Conservation (phyloP, 1,140 invertebrate genomes). For the Metaphire vulgaris region DNA sequence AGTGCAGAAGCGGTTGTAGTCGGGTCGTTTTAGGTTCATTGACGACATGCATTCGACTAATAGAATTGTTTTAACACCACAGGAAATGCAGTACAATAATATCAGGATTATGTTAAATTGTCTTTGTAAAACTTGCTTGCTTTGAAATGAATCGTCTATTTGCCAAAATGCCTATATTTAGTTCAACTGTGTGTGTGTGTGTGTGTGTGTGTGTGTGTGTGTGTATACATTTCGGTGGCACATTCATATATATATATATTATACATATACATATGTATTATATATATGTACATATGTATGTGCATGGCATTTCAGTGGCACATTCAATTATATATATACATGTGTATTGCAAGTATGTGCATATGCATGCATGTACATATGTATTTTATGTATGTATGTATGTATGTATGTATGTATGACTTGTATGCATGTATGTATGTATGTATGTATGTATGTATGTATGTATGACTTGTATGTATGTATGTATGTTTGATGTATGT, state of each 20-base stretch:
- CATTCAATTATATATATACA: background rate
- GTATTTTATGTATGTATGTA: background rate
- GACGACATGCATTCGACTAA: too few species aligned
- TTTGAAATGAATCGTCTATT: too few species aligned
- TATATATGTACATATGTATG: background rate
- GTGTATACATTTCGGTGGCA: too few species aligned
- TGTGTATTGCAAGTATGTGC: background rate
- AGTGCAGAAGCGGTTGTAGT: too few species aligned
- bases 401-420: background rate
- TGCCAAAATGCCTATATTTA: too few species aligned
- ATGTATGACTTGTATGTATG: background rate
- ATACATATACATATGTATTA: background rate
- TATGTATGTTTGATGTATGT: conserved; percentile 1
- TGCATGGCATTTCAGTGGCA: background rate
- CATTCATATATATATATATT: background rate
- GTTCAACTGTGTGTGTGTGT: too few species aligned
- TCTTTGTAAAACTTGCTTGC: too few species aligned
- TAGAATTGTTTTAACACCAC: too few species aligned
- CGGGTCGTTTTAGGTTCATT: too few species aligned
- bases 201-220: too few species aligned
- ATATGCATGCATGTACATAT: background rate
- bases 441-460: conserved; percentile 3
- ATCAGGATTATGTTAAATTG: too few species aligned
- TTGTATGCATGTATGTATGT: background rate
- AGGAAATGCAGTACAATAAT: too few species aligned